Base-by-base conservation (phyloP, 2,797 vertebrate species). In the Cirrhinus mrigala region DNA sequence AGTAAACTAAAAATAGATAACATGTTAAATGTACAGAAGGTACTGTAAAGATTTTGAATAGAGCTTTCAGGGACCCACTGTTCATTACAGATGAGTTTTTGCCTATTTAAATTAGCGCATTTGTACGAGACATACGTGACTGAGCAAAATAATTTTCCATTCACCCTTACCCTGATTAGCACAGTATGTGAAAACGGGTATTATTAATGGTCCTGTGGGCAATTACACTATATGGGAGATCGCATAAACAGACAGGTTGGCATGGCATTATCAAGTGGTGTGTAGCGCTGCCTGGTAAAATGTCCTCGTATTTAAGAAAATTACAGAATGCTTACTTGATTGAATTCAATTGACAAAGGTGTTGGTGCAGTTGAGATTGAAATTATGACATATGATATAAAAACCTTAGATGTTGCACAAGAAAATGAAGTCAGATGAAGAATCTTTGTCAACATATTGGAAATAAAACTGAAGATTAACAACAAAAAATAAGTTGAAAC, bases 401-500 rank as follows among this genome's bases (percentile, higher is more conserved):
- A 52, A 52, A 81, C 44, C 29, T 70, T 15, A 40, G 24, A 87
- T 84, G n/a, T 79, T 88, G 70, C 90, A 90, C 92, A 91, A 90
- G 88, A 91, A 90, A 80, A 69, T 78, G 12, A 74, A 86, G 83
- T 85, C 87, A 84, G 71, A 69, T 1, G 1, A 86, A 56, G 79
- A 91, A 86, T 33, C 71, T 56, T 83, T 29, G 76, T 89, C 88
- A 77, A 69, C 3, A 22, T 6, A 58, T 4, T 76, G 20, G 22
- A 85, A 77, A 92, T 44, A 62, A 18, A 78, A 62, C 37, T 62
- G 54, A 62, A 16, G 8, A 44, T 58, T 91, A 90, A 29, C 54
- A 92, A 92, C 82, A 78, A 86, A 92, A 18, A 93, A 93, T n/a
- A 89, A 88, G 76, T 84, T 11, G 0, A 29, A 20, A 29, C 90